Conservation (phyloP, 2,888 invertebrate species). For the Tethea ocularis region DNA sequence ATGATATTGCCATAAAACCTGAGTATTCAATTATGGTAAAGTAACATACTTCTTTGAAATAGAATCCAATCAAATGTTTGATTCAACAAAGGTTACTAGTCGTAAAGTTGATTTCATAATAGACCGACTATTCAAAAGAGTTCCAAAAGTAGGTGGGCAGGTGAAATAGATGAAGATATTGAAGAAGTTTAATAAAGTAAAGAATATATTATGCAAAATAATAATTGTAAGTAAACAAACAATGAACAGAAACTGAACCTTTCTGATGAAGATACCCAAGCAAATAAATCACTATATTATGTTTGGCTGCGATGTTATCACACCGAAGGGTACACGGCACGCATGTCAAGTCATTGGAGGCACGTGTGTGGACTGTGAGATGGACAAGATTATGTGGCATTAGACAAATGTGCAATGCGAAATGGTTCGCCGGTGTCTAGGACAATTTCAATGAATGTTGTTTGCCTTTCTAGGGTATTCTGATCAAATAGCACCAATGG, state of each 20-base stretch:
- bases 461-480: neutral
- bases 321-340: slow-evolving; percentile 48
- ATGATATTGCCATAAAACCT: neutral
- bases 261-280: neutral
- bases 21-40: too few species aligned
- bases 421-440: slow-evolving; percentile 27
- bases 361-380: slow-evolving; percentile 55
- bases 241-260: neutral
- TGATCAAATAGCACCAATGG: neutral
- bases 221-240: slow-evolving; percentile 4
- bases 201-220: neutral
- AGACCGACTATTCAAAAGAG: too few species aligned
- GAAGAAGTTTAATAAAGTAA: too few species aligned
- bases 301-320: slow-evolving; percentile 51
- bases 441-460: slow-evolving; percentile 16
- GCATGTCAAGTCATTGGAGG: slow-evolving; percentile 49
- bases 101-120: too few species aligned
- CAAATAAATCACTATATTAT: slow-evolving; percentile 9
- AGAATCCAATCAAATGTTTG: too few species aligned
- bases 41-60: too few species aligned
- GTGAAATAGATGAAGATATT: too few species aligned
- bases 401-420: slow-evolving; percentile 47
- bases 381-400: slow-evolving; percentile 47
- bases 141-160: too few species aligned
- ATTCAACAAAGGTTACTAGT: too few species aligned